phyloP scores from a whole-genome alignment of 2,113 vertebrate species.

The Pterophyllum scalare region DNA sequence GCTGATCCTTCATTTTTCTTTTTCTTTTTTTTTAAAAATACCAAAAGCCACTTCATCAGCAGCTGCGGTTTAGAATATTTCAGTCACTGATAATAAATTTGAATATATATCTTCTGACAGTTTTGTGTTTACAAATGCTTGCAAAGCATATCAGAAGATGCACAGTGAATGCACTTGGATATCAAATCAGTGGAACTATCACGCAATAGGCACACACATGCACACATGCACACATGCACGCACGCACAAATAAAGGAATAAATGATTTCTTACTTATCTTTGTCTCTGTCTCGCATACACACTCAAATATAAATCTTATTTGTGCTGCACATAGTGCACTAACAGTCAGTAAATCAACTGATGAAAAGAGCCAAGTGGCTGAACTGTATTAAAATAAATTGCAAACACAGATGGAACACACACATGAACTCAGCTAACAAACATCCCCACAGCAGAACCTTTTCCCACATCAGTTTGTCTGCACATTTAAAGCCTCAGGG shows the following conservation, averaged over 20 bases:
- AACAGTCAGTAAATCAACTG: conserved; percentile 31
- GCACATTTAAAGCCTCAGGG: conserved; percentile 13
- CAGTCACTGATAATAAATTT: conserved; percentile 39
- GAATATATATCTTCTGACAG: conserved; percentile 49
- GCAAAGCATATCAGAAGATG: conserved; percentile 13
- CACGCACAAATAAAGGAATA: conserved; percentile 19
- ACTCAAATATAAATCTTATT: conserved; percentile 23
- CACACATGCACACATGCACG: background rate
- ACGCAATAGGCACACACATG: conserved; percentile 11
- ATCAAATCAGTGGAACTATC: conserved; percentile 39
- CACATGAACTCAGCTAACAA: conserved; percentile 28
- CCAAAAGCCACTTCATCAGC: conserved; percentile 30
- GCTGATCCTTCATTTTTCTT: background rate
- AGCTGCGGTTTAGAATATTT: conserved; percentile 20
- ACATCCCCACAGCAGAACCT: conserved; percentile 23
- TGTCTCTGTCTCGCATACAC: background rate
- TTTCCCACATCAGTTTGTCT: conserved; percentile 5
- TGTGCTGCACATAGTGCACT: conserved; percentile 2
- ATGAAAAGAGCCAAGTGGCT: conserved; percentile 39
- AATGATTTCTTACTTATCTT: background rate
- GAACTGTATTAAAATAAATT: conserved; percentile 49
- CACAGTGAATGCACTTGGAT: conserved; percentile 19
- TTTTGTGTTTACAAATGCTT: conserved; percentile 43
- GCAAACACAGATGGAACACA: conserved; percentile 52
- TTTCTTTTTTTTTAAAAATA: background rate